A percentile compares a stretch with the other conserved stretches of the same genome.
Evolutionary conservation across 2,797 vertebrate species (phyloP).

Genomic region (Phoeniculus purpureus): DNA sequence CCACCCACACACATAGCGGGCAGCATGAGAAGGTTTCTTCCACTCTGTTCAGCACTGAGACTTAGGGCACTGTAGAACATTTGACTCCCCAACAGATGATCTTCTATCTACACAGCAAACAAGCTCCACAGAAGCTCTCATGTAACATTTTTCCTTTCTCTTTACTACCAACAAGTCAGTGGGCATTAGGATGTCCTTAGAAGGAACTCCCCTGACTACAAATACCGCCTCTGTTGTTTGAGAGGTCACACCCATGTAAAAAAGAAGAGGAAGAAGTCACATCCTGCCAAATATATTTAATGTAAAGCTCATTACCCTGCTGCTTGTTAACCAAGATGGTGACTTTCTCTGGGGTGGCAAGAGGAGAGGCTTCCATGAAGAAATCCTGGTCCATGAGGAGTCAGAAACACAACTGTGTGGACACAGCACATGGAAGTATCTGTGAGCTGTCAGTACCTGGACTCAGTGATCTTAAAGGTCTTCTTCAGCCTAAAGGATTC

Average conservation of each 20-base stretch:
- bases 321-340: not conserved
- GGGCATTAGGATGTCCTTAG: not conserved
- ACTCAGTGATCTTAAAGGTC: not conserved
- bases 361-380: not conserved
- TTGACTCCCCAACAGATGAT: not conserved
- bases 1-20: not conserved
- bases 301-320: not conserved
- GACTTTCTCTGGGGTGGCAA: not conserved
- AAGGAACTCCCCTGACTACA: not conserved
- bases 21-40: not conserved
- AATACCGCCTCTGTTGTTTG: too few relatives aligned
- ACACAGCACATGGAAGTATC: not conserved
- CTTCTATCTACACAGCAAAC: not conserved
- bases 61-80: not conserved
- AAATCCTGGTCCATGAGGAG: not conserved
- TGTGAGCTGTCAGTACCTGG: not conserved
- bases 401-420: not conserved
- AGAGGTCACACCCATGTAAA: not conserved
- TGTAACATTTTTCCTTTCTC: not conserved
- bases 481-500: not conserved
- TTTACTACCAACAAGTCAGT: not conserved
- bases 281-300: conserved; percentile 12
- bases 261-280: not conserved
- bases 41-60: not conserved
- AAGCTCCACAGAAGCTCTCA: not conserved